Percentiles rank a stretch among this genome's conserved stretches.
Evolutionary conservation across 2,113 vertebrate genomes (phyloP).

Genomic region (Nibea coibor): DNA sequence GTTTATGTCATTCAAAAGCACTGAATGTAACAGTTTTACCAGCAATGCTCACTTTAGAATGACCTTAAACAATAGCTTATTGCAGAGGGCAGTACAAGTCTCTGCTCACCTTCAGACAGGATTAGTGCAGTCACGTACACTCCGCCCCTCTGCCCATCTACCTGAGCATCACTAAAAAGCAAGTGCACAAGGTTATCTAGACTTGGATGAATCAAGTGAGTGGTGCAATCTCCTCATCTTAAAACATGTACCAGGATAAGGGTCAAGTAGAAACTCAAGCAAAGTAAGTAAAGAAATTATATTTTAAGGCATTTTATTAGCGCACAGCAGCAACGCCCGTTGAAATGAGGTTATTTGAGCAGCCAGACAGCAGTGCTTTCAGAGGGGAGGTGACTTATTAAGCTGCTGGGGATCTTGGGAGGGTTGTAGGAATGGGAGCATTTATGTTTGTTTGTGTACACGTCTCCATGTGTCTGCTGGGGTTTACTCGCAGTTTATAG

Average conservation of each 20-base stretch:
- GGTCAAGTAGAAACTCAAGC: conserved; percentile 8
- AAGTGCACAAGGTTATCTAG: conserved; percentile 5
- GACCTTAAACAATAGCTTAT: background rate
- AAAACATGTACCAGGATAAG: conserved; percentile 22
- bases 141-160: background rate
- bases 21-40: background rate
- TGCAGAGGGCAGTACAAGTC: background rate
- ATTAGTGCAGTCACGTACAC: background rate
- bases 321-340: background rate
- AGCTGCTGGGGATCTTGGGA: background rate
- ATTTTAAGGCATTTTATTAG: conserved; percentile 6
- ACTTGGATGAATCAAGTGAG: background rate
- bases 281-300: background rate
- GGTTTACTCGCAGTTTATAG: conserved; percentile 36
- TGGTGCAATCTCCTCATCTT: conserved; percentile 4
- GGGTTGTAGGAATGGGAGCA: background rate
- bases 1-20: no score
- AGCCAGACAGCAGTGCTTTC: background rate
- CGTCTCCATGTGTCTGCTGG: conserved; percentile 10
- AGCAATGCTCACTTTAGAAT: background rate
- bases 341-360: conserved; percentile 17
- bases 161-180: conserved; percentile 1
- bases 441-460: conserved; percentile 23
- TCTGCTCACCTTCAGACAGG: background rate
- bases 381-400: conserved; percentile 5